A percentile compares a stretch with the other conserved stretches of the same genome.
These are phyloP conservation scores for Ethmia dodecea DNA, from an alignment of 2,888 invertebrate genomes.

Conservation along the genomic window DNA sequence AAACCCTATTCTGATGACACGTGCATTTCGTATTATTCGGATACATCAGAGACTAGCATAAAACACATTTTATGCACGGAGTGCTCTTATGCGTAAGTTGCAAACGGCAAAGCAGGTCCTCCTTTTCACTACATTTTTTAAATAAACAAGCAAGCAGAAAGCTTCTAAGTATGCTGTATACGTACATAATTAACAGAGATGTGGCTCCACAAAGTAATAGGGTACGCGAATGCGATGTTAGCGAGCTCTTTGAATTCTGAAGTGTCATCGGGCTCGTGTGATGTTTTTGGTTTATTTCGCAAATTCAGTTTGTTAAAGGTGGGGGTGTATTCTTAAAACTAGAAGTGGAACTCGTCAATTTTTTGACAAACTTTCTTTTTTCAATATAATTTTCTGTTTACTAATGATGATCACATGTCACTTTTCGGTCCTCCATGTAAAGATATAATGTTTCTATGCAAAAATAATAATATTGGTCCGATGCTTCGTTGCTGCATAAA, in stretches of 20 bases:
- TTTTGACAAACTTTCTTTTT: neutral
- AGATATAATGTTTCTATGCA: too few species aligned
- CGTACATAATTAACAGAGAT: constrained; percentile 64
- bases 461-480: too few species aligned
- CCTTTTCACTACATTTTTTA: constrained; percentile 64
- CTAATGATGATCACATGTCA: neutral
- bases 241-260: constrained; percentile 53
- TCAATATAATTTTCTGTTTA: neutral
- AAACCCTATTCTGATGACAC: constrained; percentile 1
- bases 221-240: constrained; percentile 47
- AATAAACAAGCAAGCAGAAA: constrained; percentile 38
- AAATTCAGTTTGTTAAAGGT: too few species aligned
- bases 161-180: constrained; percentile 23
- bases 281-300: constrained; percentile 28
- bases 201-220: constrained; percentile 43
- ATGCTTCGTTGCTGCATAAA: too few species aligned
- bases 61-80: constrained; percentile 19
- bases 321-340: too few species aligned
- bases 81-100: constrained; percentile 44
- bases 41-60: constrained; percentile 8
- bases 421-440: too few species aligned
- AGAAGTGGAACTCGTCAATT: too few species aligned
- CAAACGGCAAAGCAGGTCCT: constrained; percentile 66
- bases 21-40: constrained; percentile 1
- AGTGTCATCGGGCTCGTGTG: constrained; percentile 50